These are phyloP conservation scores for Bradypodion pumilum DNA, from an alignment of 2,797 vertebrate genomes.

Conservation along the genomic window DNA sequence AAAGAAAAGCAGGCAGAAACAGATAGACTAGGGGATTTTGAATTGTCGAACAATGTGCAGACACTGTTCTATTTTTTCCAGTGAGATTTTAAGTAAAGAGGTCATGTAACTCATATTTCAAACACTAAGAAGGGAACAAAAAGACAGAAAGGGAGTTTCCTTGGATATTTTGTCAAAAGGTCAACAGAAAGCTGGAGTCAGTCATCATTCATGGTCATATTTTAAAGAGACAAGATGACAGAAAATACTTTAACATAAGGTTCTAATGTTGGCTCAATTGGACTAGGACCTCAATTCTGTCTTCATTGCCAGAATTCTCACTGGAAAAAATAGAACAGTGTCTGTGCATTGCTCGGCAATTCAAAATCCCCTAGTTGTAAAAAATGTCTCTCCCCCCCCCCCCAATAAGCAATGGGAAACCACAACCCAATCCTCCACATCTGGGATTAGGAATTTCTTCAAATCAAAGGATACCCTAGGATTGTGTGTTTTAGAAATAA, in stretches of 20 bases:
- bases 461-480: not conserved
- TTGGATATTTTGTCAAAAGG: conserved; percentile 1
- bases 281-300: not conserved
- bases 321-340: not conserved
- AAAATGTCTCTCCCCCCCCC: not conserved
- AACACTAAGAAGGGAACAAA: not conserved
- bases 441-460: not conserved
- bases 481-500: not conserved
- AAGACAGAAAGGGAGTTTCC: not conserved
- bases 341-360: not conserved
- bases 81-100: not conserved
- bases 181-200: not conserved
- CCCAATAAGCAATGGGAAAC: not conserved
- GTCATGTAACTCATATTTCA: not conserved
- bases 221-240: not conserved
- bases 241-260: not conserved
- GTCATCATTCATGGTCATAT: not conserved
- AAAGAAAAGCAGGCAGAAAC: no score
- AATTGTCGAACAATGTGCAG: not conserved
- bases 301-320: not conserved
- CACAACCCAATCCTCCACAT: not conserved
- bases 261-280: not conserved
- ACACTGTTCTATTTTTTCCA: not conserved
- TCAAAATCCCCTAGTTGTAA: not conserved
- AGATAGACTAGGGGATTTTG: not conserved